A percentile compares a stretch with the other conserved stretches of the same genome.
phyloP scores from a whole-genome alignment of 1,140 invertebrate genomes.

The Dysdera silvatica region DNA sequence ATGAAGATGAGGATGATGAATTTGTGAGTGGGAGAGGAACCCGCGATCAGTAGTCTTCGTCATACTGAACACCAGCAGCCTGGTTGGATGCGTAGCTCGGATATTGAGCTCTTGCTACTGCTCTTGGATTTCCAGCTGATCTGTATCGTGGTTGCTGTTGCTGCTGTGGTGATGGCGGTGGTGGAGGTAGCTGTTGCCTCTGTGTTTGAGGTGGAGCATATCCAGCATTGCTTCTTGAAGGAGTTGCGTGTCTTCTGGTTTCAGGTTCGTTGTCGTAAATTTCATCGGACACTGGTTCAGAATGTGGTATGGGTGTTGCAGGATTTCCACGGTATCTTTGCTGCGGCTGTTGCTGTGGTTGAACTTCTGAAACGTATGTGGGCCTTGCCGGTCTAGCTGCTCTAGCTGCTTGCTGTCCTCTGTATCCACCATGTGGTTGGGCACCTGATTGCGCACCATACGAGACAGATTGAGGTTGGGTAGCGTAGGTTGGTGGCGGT shows the following conservation, averaged over 20 bases:
- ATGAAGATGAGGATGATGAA: too few relatives aligned
- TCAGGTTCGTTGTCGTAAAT: too few relatives aligned
- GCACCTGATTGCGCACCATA: too few relatives aligned
- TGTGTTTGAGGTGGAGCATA: constrained; percentile 8
- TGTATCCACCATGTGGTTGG: background rate
- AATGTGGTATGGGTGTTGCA: too few relatives aligned
- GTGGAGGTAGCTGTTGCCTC: background rate
- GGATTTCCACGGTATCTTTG: too few relatives aligned
- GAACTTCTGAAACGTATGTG: constrained; percentile 13
- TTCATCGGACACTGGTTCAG: too few relatives aligned
- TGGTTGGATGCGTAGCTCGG: constrained; percentile 17
- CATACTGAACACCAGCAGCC: constrained; percentile 25
- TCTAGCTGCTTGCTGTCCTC: background rate
- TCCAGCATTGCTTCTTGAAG: background rate
- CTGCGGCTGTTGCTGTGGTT: constrained; percentile 6
- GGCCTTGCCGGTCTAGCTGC: constrained; percentile 8
- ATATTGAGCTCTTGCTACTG: background rate
- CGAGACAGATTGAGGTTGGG: too few relatives aligned
- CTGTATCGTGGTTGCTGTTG: background rate
- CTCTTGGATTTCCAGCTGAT: background rate
- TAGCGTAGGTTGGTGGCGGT: constrained; percentile 9
- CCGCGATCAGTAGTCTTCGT: constrained; percentile 23
- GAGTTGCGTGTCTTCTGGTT: background rate
- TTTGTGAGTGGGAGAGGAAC: too few relatives aligned
- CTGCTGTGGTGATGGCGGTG: background rate